These are phyloP conservation scores for Epistrophella euchroma DNA, from an alignment of 2,888 invertebrate genomes.

Conservation along the genomic window DNA sequence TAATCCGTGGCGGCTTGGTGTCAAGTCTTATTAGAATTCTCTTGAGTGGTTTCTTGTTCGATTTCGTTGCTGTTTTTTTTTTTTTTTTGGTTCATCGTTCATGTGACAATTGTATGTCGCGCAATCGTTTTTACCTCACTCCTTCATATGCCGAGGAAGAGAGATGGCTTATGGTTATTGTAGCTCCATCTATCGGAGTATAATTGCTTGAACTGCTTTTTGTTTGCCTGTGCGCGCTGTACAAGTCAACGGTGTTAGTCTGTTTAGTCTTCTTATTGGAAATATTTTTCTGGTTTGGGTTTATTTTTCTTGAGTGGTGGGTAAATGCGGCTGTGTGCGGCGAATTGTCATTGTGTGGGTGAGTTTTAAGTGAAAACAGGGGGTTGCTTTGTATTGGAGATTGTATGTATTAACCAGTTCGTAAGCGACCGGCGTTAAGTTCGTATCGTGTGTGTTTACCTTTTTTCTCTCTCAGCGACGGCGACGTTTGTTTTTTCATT, in stretches of 20 bases:
- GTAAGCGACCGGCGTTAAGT: slow-evolving; percentile 84
- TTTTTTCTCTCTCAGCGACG: slow-evolving; percentile 73
- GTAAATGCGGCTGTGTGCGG: slow-evolving; percentile 49
- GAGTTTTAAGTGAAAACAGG: slow-evolving; percentile 76
- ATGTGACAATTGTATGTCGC: slow-evolving; percentile 62
- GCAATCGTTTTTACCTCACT: slow-evolving; percentile 37
- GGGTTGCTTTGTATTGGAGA: slow-evolving; percentile 80
- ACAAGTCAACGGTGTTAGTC: slow-evolving; percentile 56
- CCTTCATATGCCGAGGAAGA: slow-evolving; percentile 3
- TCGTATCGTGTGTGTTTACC: slow-evolving; percentile 81
- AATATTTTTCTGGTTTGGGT: slow-evolving; percentile 55
- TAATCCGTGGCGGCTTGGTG: slow-evolving; percentile 77
- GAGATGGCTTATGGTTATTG: slow-evolving; percentile 39
- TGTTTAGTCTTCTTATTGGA: slow-evolving; percentile 70
- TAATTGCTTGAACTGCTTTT: slow-evolving; percentile 74
- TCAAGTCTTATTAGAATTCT: slow-evolving; percentile 76
- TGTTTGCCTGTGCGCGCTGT: slow-evolving; percentile 71
- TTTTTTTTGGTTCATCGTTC: slow-evolving; percentile 35
- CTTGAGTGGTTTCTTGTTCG: slow-evolving; percentile 75
- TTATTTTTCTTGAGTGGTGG: slow-evolving; percentile 75
- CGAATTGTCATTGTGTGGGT: slow-evolving; percentile 56
- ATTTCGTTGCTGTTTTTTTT: slow-evolving; percentile 49
- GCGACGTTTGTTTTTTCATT: slow-evolving; percentile 76
- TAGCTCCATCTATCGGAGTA: slow-evolving; percentile 71
- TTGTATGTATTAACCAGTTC: slow-evolving; percentile 84